These are phyloP conservation scores for Dolomedes plantarius DNA, from an alignment of 2,888 invertebrate genomes.

Conservation along the genomic window DNA sequence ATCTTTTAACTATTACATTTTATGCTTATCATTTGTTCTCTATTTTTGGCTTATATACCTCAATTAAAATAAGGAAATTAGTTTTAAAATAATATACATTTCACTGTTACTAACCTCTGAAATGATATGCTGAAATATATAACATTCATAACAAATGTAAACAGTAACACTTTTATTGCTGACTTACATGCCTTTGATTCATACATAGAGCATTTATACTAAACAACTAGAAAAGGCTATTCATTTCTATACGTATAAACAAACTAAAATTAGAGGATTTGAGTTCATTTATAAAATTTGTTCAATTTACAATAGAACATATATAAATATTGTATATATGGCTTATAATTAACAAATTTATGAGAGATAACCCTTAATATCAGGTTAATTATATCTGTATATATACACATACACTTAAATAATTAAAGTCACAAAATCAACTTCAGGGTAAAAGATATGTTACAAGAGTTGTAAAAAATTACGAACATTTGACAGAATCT, in stretches of 20 bases:
- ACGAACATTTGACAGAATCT: conserved; percentile 31
- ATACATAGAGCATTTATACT: conserved; percentile 29
- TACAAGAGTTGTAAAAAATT: conserved; percentile 32
- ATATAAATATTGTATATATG: conserved; percentile 60
- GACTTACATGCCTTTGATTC: conserved; percentile 21
- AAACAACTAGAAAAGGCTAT: background rate
- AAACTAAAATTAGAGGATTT: background rate
- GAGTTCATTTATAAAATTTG: conserved; percentile 57
- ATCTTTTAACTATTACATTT: background rate
- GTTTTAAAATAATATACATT: background rate
- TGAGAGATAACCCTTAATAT: conserved; percentile 36
- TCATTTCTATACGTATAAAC: background rate
- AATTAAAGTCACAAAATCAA: conserved; percentile 42
- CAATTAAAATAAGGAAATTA: no score
- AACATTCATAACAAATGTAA: background rate
- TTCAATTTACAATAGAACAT: conserved; percentile 52
- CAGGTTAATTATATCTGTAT: conserved; percentile 16
- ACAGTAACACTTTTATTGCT: conserved; percentile 48
- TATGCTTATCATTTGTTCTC: background rate
- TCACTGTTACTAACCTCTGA: background rate
- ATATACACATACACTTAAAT: conserved; percentile 45
- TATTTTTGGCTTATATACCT: background rate
- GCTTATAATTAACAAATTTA: conserved; percentile 56
- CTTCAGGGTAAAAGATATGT: conserved; percentile 57
- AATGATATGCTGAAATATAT: background rate